Percentiles rank a stretch among this genome's conserved stretches.
phyloP scores from a whole-genome alignment of 2,797 vertebrate species.

The Onychomys leucogaster region DNA sequence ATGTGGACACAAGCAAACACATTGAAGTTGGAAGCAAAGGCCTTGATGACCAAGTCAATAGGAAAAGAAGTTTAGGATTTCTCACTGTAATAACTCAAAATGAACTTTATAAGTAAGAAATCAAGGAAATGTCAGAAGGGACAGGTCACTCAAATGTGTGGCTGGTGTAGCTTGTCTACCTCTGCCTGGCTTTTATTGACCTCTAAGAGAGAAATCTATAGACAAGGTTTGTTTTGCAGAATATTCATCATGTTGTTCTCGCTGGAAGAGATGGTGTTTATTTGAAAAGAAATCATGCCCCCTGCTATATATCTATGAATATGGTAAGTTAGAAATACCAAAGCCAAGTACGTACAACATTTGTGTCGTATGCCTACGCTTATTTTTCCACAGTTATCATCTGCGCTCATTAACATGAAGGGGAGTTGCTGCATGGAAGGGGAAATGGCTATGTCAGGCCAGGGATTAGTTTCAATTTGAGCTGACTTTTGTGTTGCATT shows the following conservation, averaged over 20 bases:
- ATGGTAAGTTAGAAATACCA: background rate
- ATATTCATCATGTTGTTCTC: background rate
- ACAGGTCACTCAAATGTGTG: background rate
- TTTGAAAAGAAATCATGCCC: background rate
- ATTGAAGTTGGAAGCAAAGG: background rate
- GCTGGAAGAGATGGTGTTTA: background rate
- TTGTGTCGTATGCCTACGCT: no score
- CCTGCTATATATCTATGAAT: background rate
- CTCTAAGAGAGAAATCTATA: background rate
- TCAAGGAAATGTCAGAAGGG: background rate
- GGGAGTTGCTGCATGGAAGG: background rate
- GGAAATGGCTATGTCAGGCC: background rate
- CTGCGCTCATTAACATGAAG: background rate
- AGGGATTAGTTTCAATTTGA: background rate
- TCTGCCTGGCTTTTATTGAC: background rate
- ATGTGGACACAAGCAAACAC: accelerated
- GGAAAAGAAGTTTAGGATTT: background rate
- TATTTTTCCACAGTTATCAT: background rate
- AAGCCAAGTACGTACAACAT: background rate
- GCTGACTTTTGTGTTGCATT: background rate
- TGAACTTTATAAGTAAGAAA: background rate
- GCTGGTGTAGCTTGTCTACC: accelerated
- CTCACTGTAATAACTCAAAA: background rate
- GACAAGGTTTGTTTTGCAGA: background rate
- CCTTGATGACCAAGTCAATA: background rate